A percentile compares a stretch with the other conserved stretches of the same genome.
Conservation (phyloP, 1,140 invertebrate species). For the Ceratina japonica region DNA sequence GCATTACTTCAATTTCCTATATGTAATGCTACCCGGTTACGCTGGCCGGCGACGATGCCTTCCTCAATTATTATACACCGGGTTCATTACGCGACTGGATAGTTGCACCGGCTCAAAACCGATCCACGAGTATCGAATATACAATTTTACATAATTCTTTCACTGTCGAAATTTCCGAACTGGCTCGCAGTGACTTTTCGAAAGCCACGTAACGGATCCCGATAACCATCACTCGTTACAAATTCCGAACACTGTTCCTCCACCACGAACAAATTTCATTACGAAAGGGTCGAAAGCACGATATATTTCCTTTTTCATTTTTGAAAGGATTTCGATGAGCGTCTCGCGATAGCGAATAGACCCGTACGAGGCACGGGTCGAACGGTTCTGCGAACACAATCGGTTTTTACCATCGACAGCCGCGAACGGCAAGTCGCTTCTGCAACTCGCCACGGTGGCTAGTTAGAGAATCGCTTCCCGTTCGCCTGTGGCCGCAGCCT, state of each 20-base stretch:
- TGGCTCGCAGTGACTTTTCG: too few relatives aligned
- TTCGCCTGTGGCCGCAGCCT: conserved; percentile 51
- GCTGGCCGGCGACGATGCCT: conserved; percentile 17
- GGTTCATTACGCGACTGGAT: conserved; percentile 24
- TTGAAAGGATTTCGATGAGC: not conserved
- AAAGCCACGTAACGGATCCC: not conserved
- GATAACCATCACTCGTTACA: not conserved
- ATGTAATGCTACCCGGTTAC: conserved; percentile 29
- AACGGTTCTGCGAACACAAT: conserved; percentile 48
- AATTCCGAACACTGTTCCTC: too few relatives aligned
- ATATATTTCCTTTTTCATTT: too few relatives aligned
- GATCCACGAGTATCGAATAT: too few relatives aligned
- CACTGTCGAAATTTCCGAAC: too few relatives aligned
- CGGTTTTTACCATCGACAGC: conserved; percentile 60
- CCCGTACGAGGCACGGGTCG: not conserved
- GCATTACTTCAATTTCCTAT: conserved; percentile 50
- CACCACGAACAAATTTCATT: not conserved
- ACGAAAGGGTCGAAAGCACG: not conserved
- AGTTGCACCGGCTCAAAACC: conserved; percentile 24
- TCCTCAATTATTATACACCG: conserved; percentile 37
- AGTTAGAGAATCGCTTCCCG: conserved; percentile 67
- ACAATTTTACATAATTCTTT: too few relatives aligned
- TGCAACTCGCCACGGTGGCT: conserved; percentile 62
- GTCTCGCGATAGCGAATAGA: too few relatives aligned
- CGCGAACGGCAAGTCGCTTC: conserved; percentile 25